Conservation (phyloP, 1,140 invertebrate genomes). For the Bombus consobrinus region DNA sequence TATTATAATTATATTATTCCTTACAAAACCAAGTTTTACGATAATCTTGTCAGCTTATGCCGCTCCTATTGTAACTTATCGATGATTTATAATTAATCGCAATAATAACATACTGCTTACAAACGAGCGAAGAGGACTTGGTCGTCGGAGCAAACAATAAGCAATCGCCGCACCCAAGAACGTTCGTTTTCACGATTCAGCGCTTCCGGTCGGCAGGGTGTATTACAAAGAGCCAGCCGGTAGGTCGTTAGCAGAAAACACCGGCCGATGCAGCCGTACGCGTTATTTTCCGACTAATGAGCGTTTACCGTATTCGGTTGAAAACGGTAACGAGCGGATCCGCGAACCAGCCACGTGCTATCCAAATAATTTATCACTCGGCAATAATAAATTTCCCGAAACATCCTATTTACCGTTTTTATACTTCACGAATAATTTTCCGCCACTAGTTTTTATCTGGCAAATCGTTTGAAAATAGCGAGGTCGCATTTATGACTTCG, state of each 20-base stretch:
- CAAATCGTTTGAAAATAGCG: background rate
- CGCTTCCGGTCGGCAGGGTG: background rate
- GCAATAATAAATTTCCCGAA: conserved; percentile 32
- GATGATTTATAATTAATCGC: background rate
- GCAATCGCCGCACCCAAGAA: background rate
- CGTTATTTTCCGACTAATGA: conserved; percentile 41
- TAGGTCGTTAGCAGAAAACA: conserved; percentile 37
- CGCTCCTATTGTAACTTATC: too few relatives aligned
- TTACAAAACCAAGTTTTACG: too few relatives aligned
- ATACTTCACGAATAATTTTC: background rate
- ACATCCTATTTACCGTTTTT: background rate
- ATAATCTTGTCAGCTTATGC: too few relatives aligned
- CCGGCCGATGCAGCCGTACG: conserved; percentile 5
- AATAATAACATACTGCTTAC: background rate
- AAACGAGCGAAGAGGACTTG: background rate
- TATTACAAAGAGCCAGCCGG: conserved; percentile 17
- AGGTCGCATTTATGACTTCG: conserved; percentile 14
- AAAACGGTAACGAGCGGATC: conserved; percentile 52
- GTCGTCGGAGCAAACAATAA: background rate
- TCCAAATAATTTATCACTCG: conserved; percentile 49
- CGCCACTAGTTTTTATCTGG: background rate
- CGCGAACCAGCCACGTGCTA: conserved; percentile 44
- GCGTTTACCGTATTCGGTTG: conserved; percentile 32
- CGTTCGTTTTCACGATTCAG: background rate
- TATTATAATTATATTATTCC: too few relatives aligned